Conservation (phyloP, 1,140 invertebrate species). For the Campoletis sonorensis region DNA sequence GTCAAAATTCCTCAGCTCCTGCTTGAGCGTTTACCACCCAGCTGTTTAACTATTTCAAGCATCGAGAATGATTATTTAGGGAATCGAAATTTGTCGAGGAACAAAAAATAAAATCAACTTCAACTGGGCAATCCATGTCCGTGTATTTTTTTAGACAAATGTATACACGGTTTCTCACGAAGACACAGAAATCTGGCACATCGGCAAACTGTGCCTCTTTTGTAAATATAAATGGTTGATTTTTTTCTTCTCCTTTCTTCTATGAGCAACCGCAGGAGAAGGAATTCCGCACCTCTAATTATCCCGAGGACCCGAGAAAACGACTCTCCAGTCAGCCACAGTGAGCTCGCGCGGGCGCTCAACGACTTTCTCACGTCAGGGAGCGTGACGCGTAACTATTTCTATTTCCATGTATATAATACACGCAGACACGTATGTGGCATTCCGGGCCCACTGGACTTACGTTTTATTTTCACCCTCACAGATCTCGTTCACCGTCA, state of each 20-base stretch:
- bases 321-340: conserved; percentile 8
- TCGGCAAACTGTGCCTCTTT: conserved; percentile 40
- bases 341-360: conserved; percentile 17
- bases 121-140: background rate
- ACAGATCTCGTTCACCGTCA: background rate
- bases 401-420: conserved; percentile 47
- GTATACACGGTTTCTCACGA: conserved; percentile 43
- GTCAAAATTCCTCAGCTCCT: conserved; percentile 30
- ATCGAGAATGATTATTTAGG: conserved; percentile 4
- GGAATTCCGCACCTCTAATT: conserved; percentile 54
- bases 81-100: background rate
- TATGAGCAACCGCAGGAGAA: conserved; percentile 32
- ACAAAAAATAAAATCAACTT: background rate
- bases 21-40: conserved; percentile 29
- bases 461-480: background rate
- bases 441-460: background rate
- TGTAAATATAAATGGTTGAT: conserved; percentile 47
- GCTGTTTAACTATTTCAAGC: conserved; percentile 7
- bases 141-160: conserved; percentile 14
- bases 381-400: conserved; percentile 57
- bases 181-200: conserved; percentile 22
- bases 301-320: conserved; percentile 46
- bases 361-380: conserved; percentile 62
- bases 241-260: conserved; percentile 23
- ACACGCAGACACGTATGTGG: too few relatives aligned